These are phyloP conservation scores for Listronotus bonariensis DNA, from an alignment of 1,140 invertebrate species.

Conservation along the genomic window DNA sequence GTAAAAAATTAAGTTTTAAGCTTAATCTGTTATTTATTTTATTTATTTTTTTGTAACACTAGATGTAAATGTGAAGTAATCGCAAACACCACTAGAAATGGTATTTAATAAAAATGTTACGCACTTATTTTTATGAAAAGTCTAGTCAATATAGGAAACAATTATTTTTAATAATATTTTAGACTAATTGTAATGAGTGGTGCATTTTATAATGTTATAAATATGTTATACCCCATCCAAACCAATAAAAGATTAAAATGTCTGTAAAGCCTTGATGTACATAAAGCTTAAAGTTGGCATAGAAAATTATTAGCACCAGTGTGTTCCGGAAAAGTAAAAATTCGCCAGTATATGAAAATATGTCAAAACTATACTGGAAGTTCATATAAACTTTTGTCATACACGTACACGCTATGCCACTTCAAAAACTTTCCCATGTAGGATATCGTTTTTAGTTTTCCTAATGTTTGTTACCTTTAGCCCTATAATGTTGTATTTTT, in stretches of 20 bases:
- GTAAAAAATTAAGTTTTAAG: constrained; percentile 25
- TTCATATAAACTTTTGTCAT: too few species aligned
- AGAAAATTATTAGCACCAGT: too few species aligned
- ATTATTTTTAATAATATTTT: constrained; percentile 26
- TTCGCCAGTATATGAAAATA: too few species aligned
- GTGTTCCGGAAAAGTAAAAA: too few species aligned
- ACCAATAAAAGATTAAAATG: neutral
- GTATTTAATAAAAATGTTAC: constrained; percentile 4
- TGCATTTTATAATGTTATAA: constrained; percentile 9
- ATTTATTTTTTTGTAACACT: constrained; percentile 17
- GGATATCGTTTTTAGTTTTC: too few species aligned
- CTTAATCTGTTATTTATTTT: constrained; percentile 22
- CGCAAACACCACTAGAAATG: neutral
- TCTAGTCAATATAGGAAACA: constrained; percentile 34
- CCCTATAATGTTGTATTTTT: too few species aligned
- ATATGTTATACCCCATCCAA: neutral
- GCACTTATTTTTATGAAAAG: constrained; percentile 33
- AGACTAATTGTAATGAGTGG: constrained; percentile 19
- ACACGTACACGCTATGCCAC: too few species aligned
- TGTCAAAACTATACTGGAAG: too few species aligned
- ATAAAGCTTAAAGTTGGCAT: too few species aligned
- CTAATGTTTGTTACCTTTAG: too few species aligned
- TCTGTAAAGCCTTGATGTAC: constrained; percentile 1
- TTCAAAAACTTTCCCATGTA: too few species aligned
- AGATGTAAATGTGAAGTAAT: constrained; percentile 12